A percentile compares a stretch with the other conserved stretches of the same genome.
Conservation (phyloP, 2,797 vertebrate genomes). For the Acipenser transmontanus region DNA sequence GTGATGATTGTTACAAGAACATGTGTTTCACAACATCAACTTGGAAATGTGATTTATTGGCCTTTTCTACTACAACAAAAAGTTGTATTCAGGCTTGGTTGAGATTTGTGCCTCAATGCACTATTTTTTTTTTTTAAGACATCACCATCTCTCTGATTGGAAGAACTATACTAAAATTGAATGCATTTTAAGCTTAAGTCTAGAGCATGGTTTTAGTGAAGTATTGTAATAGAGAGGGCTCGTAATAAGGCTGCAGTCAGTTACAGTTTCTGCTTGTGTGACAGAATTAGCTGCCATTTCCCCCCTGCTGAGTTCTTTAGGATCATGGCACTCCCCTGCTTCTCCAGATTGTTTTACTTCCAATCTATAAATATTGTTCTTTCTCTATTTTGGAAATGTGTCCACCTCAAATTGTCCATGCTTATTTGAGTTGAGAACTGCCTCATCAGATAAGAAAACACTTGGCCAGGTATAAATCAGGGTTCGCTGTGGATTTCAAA, state of each 20-base stretch:
- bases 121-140: too few species aligned
- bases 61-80: too few species aligned
- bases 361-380: conserved; percentile 69
- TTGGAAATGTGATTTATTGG: too few species aligned
- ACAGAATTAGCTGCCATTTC: conserved; percentile 43
- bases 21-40: too few species aligned
- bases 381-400: conserved; percentile 56
- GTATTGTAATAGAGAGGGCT: background rate
- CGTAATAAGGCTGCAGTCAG: background rate
- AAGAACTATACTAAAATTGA: background rate
- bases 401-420: conserved; percentile 57
- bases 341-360: conserved; percentile 60
- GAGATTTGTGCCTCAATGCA: too few species aligned
- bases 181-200: background rate
- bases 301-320: conserved; percentile 49
- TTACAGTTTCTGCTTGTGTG: conserved; percentile 18
- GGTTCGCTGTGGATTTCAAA: conserved; percentile 58
- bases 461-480: conserved; percentile 55
- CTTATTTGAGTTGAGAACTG: conserved; percentile 65
- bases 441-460: conserved; percentile 73
- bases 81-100: too few species aligned
- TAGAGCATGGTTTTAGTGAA: background rate
- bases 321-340: conserved; percentile 44
- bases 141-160: background rate
- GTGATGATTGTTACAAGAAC: too few species aligned